A percentile compares a stretch with the other conserved stretches of the same genome.
Conservation (phyloP, 2,113 vertebrate species). For the Lontra canadensis region DNA sequence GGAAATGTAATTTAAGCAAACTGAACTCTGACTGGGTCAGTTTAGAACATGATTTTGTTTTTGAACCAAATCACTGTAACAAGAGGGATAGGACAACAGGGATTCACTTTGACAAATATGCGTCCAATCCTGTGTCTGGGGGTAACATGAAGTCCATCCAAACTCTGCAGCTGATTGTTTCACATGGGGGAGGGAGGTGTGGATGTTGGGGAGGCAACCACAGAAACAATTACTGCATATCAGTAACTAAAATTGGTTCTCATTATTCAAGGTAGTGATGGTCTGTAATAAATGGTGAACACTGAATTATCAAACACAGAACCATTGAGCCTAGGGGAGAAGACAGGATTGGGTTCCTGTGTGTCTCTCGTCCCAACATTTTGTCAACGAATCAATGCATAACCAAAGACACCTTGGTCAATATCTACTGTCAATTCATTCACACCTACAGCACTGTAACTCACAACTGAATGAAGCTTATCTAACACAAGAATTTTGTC, state of each 20-base stretch:
- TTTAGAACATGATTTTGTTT: not conserved
- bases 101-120: not conserved
- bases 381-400: not conserved
- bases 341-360: not conserved
- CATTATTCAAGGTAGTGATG: fast-evolving
- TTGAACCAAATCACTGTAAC: not conserved
- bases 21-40: not conserved
- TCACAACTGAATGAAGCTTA: not conserved
- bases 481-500: not conserved
- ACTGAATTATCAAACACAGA: not conserved
- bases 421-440: not conserved
- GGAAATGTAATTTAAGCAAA: not conserved
- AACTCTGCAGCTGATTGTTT: not conserved
- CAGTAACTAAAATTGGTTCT: not conserved
- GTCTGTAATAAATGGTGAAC: fast-evolving
- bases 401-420: not conserved
- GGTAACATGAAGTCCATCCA: not conserved
- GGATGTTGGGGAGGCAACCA: not conserved
- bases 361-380: not conserved
- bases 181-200: not conserved
- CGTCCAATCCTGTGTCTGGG: not conserved
- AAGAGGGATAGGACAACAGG: not conserved
- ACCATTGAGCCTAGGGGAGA: not conserved
- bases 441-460: not conserved
- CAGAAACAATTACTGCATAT: not conserved